phyloP scores from a whole-genome alignment of 2,888 invertebrate genomes.

The Prenolepis imparis region DNA sequence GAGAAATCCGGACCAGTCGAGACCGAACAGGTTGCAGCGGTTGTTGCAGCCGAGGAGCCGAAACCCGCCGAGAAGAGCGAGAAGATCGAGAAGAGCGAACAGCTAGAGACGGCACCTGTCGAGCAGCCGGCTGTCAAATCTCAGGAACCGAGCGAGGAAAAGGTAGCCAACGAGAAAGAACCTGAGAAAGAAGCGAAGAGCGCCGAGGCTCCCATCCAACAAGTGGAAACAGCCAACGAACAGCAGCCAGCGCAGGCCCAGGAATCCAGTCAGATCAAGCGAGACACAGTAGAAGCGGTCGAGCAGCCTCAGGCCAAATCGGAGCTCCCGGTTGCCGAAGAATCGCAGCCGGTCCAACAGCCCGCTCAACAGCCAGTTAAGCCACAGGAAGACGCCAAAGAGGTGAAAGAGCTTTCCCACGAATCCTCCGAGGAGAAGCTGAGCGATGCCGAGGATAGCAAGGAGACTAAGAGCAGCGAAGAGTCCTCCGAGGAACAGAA shows the following conservation, averaged over 20 bases:
- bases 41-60: neutral
- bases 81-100: conserved; percentile 59
- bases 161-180: conserved; percentile 47
- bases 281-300: conserved; percentile 58
- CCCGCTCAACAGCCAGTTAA: conserved; percentile 76
- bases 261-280: conserved; percentile 67
- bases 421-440: conserved; percentile 69
- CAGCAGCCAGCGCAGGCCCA: conserved; percentile 56
- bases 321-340: conserved; percentile 50
- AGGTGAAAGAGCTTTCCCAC: conserved; percentile 78
- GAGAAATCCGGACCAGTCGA: conserved; percentile 38
- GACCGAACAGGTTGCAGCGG: conserved; percentile 25
- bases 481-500: conserved; percentile 73
- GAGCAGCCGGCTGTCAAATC: conserved; percentile 49
- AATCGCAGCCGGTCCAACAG: conserved; percentile 78
- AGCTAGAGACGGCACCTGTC: conserved; percentile 38
- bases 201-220: conserved; percentile 68
- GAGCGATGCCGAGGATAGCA: conserved; percentile 59
- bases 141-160: conserved; percentile 64
- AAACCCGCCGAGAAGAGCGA: conserved; percentile 65
- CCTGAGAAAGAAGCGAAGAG: conserved; percentile 72
- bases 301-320: conserved; percentile 64
- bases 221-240: conserved; percentile 28
- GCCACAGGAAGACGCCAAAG: conserved; percentile 79
- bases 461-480: conserved; percentile 72